Conservation (phyloP, 2,888 invertebrate species). For the Stenoptilia bipunctidactyla region DNA sequence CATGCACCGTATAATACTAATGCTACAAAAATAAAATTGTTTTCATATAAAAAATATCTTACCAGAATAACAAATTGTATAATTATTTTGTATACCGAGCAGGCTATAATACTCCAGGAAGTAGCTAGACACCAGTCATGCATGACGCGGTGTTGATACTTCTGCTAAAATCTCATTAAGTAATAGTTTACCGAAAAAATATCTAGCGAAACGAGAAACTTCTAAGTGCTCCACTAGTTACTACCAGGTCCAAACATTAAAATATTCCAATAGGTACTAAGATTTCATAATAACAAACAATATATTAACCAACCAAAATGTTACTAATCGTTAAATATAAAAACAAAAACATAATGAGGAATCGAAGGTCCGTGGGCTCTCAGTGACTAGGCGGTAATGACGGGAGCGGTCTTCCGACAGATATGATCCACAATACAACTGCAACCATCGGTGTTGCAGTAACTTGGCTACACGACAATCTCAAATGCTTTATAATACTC, state of each 20-base stretch:
- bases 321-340: slow-evolving; percentile 48
- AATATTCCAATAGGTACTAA: slow-evolving; percentile 43
- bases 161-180: slow-evolving; percentile 52
- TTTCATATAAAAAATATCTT: slow-evolving; percentile 65
- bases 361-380: slow-evolving; percentile 56
- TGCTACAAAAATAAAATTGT: slow-evolving; percentile 61
- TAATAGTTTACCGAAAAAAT: slow-evolving; percentile 37
- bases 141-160: slow-evolving; percentile 19
- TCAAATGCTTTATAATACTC: slow-evolving; percentile 60
- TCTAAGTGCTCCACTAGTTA: slow-evolving; percentile 64
- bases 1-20: slow-evolving; percentile 67
- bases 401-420: slow-evolving; percentile 36
- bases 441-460: slow-evolving; percentile 27
- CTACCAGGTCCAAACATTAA: slow-evolving; percentile 56
- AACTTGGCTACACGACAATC: slow-evolving; percentile 21
- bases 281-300: slow-evolving; percentile 57
- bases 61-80: slow-evolving; percentile 67
- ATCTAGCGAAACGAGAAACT: slow-evolving; percentile 63
- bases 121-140: slow-evolving; percentile 32
- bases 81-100: slow-evolving; percentile 59
- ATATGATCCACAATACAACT: slow-evolving; percentile 18
- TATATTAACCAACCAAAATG: slow-evolving; percentile 57
- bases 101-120: slow-evolving; percentile 59
- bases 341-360: slow-evolving; percentile 31
- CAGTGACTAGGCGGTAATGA: slow-evolving; percentile 70